phyloP scores from a whole-genome alignment of 1,140 invertebrate species.

The Neodiprion virginianus region DNA sequence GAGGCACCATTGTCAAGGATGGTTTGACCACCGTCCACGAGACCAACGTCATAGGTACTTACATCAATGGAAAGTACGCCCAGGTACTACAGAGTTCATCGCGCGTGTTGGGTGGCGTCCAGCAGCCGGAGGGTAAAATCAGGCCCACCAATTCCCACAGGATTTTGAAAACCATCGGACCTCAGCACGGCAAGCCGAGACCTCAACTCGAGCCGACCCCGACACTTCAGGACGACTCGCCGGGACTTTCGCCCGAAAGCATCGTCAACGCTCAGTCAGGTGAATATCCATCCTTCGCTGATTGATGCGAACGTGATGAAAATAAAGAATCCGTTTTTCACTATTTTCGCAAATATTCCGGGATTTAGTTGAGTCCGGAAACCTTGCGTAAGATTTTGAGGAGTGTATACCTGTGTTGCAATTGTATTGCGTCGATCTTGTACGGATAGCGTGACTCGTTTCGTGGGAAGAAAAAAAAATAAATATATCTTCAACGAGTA shows the following conservation, averaged over 20 bases:
- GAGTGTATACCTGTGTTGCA: not conserved
- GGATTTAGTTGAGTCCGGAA: not conserved
- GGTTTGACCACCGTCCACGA: conserved; percentile 85
- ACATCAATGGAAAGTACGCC: conserved; percentile 86
- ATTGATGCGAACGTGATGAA: no score
- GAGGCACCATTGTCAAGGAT: conserved; percentile 82
- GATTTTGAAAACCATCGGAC: conserved; percentile 77
- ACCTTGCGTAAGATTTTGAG: not conserved
- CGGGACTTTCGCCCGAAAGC: conserved; percentile 58
- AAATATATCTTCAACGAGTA: not conserved
- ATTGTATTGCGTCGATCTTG: not conserved
- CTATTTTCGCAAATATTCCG: not conserved
- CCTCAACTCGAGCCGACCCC: conserved; percentile 69
- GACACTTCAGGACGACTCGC: conserved; percentile 64
- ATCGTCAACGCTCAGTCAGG: conserved; percentile 53
- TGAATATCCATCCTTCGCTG: conserved; percentile 18
- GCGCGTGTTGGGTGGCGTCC: conserved; percentile 55
- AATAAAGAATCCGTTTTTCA: not conserved
- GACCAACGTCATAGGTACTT: conserved; percentile 87
- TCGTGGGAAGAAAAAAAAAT: conserved; percentile 1
- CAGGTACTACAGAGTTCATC: conserved; percentile 81
- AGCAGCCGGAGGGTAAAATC: conserved; percentile 61
- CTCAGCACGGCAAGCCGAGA: conserved; percentile 59
- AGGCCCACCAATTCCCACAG: conserved; percentile 69
- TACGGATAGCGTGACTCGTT: not conserved